A percentile compares a stretch with the other conserved stretches of the same genome.
Evolutionary conservation across 2,888 invertebrate species (phyloP).

Genomic region (Ethmia dodecea): DNA sequence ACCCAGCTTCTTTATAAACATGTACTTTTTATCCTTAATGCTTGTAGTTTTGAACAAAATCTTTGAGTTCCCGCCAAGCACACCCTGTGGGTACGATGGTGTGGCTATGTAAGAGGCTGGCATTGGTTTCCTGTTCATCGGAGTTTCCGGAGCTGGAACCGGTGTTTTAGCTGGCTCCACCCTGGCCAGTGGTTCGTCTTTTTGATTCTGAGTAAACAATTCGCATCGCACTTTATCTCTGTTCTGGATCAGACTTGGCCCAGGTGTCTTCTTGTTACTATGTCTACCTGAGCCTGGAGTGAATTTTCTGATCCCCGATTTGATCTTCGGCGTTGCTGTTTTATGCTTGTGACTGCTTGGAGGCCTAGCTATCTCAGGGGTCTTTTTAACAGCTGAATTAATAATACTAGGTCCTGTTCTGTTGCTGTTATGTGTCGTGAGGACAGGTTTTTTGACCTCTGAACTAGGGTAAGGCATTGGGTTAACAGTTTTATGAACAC

Average conservation of each 20-base stretch:
- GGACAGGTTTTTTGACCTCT: conserved; percentile 36
- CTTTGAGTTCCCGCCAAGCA: conserved; percentile 42
- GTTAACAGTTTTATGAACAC: conserved; percentile 25
- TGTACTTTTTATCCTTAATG: conserved; percentile 86
- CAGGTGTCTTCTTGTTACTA: conserved; percentile 48
- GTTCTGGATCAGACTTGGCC: conserved; percentile 35
- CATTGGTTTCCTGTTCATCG: conserved; percentile 43
- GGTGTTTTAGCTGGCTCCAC: conserved; percentile 16
- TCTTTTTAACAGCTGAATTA: conserved; percentile 35
- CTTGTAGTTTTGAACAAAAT: conserved; percentile 67
- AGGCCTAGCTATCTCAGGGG: conserved; percentile 41
- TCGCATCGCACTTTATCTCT: conserved; percentile 61
- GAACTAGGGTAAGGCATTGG: conserved; percentile 24
- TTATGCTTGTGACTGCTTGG: conserved; percentile 39
- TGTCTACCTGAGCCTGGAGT: conserved; percentile 50
- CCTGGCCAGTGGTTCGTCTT: conserved; percentile 25
- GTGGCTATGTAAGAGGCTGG: conserved; percentile 52
- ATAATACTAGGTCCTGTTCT: conserved; percentile 22
- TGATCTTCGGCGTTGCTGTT: conserved; percentile 55
- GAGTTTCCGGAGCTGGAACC: conserved; percentile 46
- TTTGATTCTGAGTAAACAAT: conserved; percentile 42
- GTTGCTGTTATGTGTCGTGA: conserved; percentile 39
- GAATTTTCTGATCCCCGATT: conserved; percentile 55
- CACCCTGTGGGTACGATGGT: conserved; percentile 62
- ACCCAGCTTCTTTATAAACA: conserved; percentile 86